Percentiles rank a stretch among this genome's conserved stretches.
Evolutionary conservation across 2,113 vertebrate genomes (phyloP).

Genomic region (Ailurus styani): DNA sequence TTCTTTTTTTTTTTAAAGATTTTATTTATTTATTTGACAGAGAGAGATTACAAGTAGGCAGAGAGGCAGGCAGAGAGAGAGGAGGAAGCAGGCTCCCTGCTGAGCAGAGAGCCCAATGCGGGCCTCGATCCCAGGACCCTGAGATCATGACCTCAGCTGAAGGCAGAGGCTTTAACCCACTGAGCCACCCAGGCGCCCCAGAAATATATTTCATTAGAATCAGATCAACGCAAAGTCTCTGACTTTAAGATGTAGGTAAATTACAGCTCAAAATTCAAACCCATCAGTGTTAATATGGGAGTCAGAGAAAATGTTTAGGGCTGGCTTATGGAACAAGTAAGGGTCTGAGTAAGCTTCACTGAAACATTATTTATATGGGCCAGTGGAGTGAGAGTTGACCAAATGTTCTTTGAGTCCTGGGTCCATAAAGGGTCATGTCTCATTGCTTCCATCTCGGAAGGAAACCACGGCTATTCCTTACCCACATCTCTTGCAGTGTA

Average conservation of each 20-base stretch:
- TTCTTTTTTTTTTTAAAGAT: too few species aligned
- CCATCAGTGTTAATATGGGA: neutral
- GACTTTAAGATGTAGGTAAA: neutral
- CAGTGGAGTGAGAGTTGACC: neutral
- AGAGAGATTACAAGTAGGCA: too few species aligned
- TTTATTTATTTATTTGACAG: too few species aligned
- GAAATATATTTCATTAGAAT: constrained; percentile 18
- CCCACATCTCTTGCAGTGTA: neutral
- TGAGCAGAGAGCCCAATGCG: too few species aligned
- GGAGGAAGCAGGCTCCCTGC: too few species aligned
- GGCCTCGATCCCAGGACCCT: too few species aligned
- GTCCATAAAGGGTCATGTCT: neutral
- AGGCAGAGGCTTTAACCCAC: too few species aligned
- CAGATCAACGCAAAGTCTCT: neutral
- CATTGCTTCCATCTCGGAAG: neutral
- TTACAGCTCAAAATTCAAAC: constrained; percentile 6
- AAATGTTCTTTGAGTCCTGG: neutral
- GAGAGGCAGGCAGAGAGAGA: too few species aligned
- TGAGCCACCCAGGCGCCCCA: too few species aligned
- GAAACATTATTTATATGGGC: neutral
- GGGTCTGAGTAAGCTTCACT: neutral
- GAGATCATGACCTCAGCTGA: too few species aligned
- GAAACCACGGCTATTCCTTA: neutral
- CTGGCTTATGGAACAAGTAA: neutral
- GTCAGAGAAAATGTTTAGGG: neutral